Base-by-base conservation (phyloP, 1,140 invertebrate genomes). In the Parapsyche elsis region DNA sequence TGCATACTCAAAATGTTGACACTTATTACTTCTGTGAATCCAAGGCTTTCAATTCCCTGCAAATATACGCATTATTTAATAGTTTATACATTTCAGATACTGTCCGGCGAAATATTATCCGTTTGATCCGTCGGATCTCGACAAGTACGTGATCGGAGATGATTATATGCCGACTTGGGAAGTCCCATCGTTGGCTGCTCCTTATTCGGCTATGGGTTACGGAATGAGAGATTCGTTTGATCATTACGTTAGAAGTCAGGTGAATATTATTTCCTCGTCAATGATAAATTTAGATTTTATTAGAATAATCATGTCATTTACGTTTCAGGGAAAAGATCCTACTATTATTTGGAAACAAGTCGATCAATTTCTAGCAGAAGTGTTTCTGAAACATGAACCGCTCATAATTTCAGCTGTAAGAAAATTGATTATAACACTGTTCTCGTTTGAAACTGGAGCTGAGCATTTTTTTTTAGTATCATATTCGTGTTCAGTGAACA, bases 121-220 rank as follows among this genome's bases (percentile, higher is more conserved):
- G 0, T 99, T 99, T 86, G 93, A 99, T 89, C 87, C 93, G 0
- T 87, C 91, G 5, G 91, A 94, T 84, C 79, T 94, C 2, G 93
- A 98, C 83, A 97, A 98, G 84, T 99, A 99, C 86, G 96, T 99
- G 0, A 94, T 99, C 0, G 96, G 95, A 0, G 97, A 99, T 87
- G 94, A 98, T 86, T 99, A 99, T 85, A 88, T 97, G 61, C 97
- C 98, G 1, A 94, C 95, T 14, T 99, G 98, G 98, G 91, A 98
- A 85, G 93, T 98, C 4, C 95, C 96, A 0, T 95, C 95, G 0
- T 88, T 99, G 16, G 90, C 92, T 64, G 92, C 93, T 81, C 94
- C 94, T 81, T 98, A 96, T 86, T 91, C 90, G 0, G 90, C 93
- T 9, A 87, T 95, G 59, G 94, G 94, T 7, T 95, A 94, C 82